Evolutionary conservation across 2,113 vertebrate genomes (phyloP).

Genomic region (Suncus etruscus): DNA sequence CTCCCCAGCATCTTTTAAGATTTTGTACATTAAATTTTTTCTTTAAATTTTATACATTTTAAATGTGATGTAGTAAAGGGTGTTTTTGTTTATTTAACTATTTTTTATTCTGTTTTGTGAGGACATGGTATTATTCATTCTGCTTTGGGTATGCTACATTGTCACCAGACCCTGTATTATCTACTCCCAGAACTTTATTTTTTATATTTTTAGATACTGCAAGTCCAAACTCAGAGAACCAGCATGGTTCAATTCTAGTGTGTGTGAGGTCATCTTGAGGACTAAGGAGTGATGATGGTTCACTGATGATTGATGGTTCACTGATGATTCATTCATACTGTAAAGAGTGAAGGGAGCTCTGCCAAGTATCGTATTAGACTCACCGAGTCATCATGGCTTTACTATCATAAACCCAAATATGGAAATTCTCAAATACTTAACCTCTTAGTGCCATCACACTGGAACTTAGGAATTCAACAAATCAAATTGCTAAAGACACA

Average conservation of each 20-base stretch:
- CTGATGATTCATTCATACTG: no score
- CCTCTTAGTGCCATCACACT: accelerated
- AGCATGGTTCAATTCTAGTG: accelerated
- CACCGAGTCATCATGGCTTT: accelerated
- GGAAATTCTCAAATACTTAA: neutral
- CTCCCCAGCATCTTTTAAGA: neutral
- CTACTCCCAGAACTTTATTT: no score
- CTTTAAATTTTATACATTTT: neutral
- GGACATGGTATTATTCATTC: no score
- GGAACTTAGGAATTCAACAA: neutral
- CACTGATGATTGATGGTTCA: no score
- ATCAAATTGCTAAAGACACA: no score
- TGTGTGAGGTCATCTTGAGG: neutral
- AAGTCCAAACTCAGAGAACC: neutral
- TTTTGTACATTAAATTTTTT: neutral
- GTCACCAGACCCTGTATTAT: no score
- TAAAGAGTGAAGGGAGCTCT: no score
- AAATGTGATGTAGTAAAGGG: neutral
- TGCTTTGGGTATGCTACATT: no score
- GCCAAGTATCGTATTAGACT: no score
- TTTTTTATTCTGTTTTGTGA: neutral
- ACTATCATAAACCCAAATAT: neutral
- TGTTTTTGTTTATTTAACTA: neutral
- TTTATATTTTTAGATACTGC: no score
- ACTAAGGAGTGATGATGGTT: no score